Base-by-base conservation (phyloP, 2,797 vertebrate genomes). In the Zalophus californianus region DNA sequence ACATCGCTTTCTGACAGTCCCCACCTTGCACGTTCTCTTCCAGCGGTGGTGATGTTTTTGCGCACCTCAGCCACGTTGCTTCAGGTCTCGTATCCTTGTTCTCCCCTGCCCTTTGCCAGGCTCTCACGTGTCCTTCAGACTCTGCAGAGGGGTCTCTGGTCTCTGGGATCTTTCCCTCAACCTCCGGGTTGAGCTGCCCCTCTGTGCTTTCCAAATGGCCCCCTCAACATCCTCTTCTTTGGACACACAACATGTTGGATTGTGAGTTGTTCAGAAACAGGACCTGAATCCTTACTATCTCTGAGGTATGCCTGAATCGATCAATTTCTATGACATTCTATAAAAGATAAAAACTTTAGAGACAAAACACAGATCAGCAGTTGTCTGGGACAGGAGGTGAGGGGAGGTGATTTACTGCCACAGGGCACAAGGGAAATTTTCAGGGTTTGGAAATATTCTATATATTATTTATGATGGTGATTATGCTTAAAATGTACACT, bases 281-380 rank as follows among this genome's bases (percentile, higher is more conserved):
- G 35, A 75, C 27, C 27, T 75, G 44, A 48, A 29, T 27, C 23
- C 44, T 48, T 48, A 75, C 48, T 48, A 75, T 18, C 14, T 75
- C 41, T 15, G 15, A 48, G 27, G 44, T 48, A 48, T 18, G 73
- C 44, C 73, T 48, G 48, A 64, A 68, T 18, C 21, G 85, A 52
- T 78, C 73, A 78, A 91, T 86, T 68, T 60, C 56, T 52, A 50
- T 72, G 35, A 58, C 50, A 70, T 64, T 88, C 18, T 13, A 73
- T 62, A 92, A 90, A 79, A 89, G 62, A 70, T 18, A 73, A 94
- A 68, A 95, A 70, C 11, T 41, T 79, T 13, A 80, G 78, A 96
- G 66, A 56, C 4, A 90, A 92, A 89, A 66, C n/a, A 50, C 41
- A 23, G 15, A 84, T 66, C 23, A 56, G 21, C 29, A 29, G 16